Evolutionary conservation across 2,888 invertebrate genomes (phyloP), one percentile per base, ranked within the genome.

Genomic region (Cremastinae sp.): DNA sequence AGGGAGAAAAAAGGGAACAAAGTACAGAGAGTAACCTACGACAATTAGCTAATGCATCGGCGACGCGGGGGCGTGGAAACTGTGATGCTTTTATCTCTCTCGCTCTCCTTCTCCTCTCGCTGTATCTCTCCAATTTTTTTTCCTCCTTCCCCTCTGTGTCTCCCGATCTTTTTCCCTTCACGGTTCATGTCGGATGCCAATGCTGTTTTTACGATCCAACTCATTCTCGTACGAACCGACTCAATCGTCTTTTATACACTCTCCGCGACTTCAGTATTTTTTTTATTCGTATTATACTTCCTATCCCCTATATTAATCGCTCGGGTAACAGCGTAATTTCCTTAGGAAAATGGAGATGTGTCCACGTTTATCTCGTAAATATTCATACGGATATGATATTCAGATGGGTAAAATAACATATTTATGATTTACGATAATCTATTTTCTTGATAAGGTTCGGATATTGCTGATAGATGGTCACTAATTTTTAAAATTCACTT

Each of bases 1-100:
- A 79, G 71, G 49, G 62, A 5, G 49, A 5, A 34, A 2, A 58
- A 47, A 28, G 47, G 49, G 38, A 36, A 45, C 43, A 66, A 54
- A 66, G 70, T 54, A 54, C 8, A 41, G 56, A 36, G 66, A 36
- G 49, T 54, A 80, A 28, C 80, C 75, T 71, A 78, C 82, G 82
- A 85, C 87, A 88, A 88, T 88, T 87, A 88, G 87, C 86, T 88
- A 88, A 88, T 87, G 88, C 83, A 86, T 76, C 73, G 79, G 28
- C 28, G 75, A 78, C 22, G n/a, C n/a, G 43, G 58, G 75, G 79
- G 75, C 78, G 79, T 78, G 61, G 43, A 71, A 61, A 62, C n/a
- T n/a, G n/a, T n/a, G n/a, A n/a, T n/a, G n/a, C 61, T 64, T 64
- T 53, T 54, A 28, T 1, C 8, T 38, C 22, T 36, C 22, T 28